phyloP scores from a whole-genome alignment of 2,113 vertebrate species.

The Pelobates fuscus region DNA sequence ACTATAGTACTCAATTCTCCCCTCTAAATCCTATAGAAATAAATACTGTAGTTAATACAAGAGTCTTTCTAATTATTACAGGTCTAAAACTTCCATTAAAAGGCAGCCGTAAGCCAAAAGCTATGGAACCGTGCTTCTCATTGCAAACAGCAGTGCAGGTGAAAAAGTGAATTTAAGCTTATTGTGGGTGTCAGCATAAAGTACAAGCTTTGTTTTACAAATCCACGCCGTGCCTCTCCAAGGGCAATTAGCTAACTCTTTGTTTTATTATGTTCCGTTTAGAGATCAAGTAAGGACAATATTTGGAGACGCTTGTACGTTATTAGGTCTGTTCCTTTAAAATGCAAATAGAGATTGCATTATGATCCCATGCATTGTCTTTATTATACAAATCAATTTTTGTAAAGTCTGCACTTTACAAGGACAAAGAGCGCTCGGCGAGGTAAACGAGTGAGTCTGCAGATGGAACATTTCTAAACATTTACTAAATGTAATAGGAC shows the following conservation, averaged over 20 bases:
- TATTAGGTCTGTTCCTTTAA: slow-evolving; percentile 26
- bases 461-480: slow-evolving; percentile 15
- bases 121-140: too few relatives aligned
- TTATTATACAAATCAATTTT: slow-evolving; percentile 43
- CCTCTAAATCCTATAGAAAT: too few relatives aligned
- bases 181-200: not conserved
- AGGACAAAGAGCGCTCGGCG: slow-evolving; percentile 25
- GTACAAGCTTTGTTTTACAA: not conserved
- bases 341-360: slow-evolving; percentile 43
- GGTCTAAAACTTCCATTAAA: too few relatives aligned
- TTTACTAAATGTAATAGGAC: slow-evolving; percentile 23
- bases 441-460: not conserved
- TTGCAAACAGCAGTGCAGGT: too few relatives aligned
- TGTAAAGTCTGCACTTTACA: slow-evolving; percentile 37
- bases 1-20: too few relatives aligned
- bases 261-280: not conserved
- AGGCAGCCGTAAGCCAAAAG: too few relatives aligned
- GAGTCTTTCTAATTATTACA: too few relatives aligned
- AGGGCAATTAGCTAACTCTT: not conserved
- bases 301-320: slow-evolving; percentile 10
- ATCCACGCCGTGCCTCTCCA: not conserved
- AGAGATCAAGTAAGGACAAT: slow-evolving; percentile 17
- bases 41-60: too few relatives aligned
- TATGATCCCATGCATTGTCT: slow-evolving; percentile 17
- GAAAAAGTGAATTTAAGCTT: too few relatives aligned